Evolutionary conservation across 2,113 vertebrate genomes (phyloP).

Genomic region (Sakesphorus luctuosus): DNA sequence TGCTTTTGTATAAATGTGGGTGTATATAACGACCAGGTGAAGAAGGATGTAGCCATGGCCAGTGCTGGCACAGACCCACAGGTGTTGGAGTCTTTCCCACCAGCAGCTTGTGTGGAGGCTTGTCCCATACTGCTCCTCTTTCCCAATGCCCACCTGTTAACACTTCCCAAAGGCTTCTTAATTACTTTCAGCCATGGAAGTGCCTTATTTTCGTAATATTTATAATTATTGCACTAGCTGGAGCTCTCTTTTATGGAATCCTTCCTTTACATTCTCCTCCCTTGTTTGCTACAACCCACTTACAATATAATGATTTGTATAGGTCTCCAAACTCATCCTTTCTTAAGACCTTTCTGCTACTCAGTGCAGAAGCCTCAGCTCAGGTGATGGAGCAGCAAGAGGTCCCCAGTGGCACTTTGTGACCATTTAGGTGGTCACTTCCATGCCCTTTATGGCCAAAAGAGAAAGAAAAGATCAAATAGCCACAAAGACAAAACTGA

Average conservation of each 20-base stretch:
- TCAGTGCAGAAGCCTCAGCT: not conserved
- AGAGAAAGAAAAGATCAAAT: not conserved
- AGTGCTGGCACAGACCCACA: fast-evolving
- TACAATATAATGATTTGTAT: not conserved
- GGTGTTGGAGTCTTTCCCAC: not conserved
- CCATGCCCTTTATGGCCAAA: not conserved
- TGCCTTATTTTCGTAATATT: not conserved
- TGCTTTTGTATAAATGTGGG: not conserved
- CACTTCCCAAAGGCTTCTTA: not conserved
- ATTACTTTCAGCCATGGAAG: not conserved
- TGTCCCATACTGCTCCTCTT: not conserved
- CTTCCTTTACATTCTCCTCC: not conserved
- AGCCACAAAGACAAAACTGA: not conserved
- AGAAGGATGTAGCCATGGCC: not conserved
- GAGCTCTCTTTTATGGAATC: not conserved
- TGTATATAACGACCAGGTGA: not conserved
- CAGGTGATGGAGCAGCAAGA: not conserved
- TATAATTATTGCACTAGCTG: not conserved
- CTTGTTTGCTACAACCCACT: not conserved
- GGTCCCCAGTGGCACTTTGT: not conserved
- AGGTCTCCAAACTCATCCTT: not conserved
- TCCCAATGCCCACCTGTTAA: not conserved
- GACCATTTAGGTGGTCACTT: not conserved
- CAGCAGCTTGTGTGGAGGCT: not conserved
- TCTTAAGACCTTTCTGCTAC: not conserved